Base-by-base conservation (phyloP, 2,113 vertebrate genomes). In the Epinephelus moara region DNA sequence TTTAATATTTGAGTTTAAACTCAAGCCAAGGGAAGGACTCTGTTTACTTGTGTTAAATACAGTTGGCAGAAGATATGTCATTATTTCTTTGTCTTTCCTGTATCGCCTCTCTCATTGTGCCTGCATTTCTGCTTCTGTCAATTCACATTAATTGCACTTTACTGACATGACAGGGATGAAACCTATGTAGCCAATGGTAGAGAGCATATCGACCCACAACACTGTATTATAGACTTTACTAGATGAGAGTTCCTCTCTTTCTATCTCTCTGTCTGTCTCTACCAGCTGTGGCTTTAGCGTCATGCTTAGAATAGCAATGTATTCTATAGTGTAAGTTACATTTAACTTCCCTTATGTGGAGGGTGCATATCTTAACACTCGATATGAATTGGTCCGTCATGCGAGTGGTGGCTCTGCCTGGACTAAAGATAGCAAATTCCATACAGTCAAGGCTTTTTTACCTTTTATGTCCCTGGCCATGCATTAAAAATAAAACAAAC, bases 401-500 rank as follows among this genome's bases (percentile, higher is more conserved):
- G 82, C n/a, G 57, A 88, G 85, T 72, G 79, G 85, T 80, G 85
- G 87, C 90, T 87, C 88, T 91, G 88, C 85, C 89, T 81, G 80
- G 61, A 88, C 93, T 95, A 95, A 93, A 94, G 92, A 95, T 94
- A 94, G 93, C 86, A 85, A 88, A 91, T 91, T 94, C 93, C 85
- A 67, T 71, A 30, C 80, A 52, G 79, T 85, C 81, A 45, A 86
- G 78, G 27, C 75, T 87, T 90, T 92, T 90, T 91, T 91, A 91
- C 91, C 94, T 89, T 93, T 89, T 94, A 93, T 93, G 93, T 95
- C 94, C 92, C 70, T 92, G 80, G 30, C 80, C 25, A 50, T 70
- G 83, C 85, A 92, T 95, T 92, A 89, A 90, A 94, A 94, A 94
- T 94, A 93, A 93, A 93, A 91, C 91, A 94, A 91, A 94, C 87